Conservation (phyloP, 2,888 invertebrate species). For the Protodeltote pygarga region DNA sequence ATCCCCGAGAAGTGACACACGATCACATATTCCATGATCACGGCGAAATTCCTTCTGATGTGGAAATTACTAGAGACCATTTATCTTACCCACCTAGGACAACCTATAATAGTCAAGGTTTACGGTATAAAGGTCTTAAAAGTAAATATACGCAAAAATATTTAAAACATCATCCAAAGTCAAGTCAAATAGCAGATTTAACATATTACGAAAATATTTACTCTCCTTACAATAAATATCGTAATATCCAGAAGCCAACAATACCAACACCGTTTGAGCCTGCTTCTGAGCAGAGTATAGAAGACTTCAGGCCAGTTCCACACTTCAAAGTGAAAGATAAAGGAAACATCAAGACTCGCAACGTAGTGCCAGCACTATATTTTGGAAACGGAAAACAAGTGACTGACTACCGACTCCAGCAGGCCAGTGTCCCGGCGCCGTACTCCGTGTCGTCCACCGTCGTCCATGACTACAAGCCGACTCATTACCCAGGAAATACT, state of each 20-base stretch:
- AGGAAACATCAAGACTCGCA: slow-evolving; percentile 59
- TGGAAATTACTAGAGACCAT: slow-evolving; percentile 70
- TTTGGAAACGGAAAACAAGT: slow-evolving; percentile 61
- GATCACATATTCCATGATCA: slow-evolving; percentile 84
- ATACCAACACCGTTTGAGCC: slow-evolving; percentile 51
- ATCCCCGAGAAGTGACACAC: slow-evolving; percentile 82
- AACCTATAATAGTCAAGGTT: slow-evolving; percentile 74
- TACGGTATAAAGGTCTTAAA: slow-evolving; percentile 63
- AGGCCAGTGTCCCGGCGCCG: slow-evolving; percentile 65
- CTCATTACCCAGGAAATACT: slow-evolving; percentile 54
- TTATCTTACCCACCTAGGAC: slow-evolving; percentile 70
- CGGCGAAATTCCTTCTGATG: slow-evolving; percentile 75
- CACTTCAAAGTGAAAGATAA: slow-evolving; percentile 69
- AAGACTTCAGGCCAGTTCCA: slow-evolving; percentile 67
- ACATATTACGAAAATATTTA: slow-evolving; percentile 80
- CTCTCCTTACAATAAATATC: slow-evolving; percentile 59
- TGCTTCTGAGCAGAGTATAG: slow-evolving; percentile 54
- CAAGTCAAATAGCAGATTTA: slow-evolving; percentile 61
- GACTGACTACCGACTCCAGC: slow-evolving; percentile 63
- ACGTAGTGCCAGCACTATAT: slow-evolving; percentile 54
- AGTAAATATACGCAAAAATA: slow-evolving; percentile 64
- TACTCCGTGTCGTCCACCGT: slow-evolving; percentile 74
- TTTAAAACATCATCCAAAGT: slow-evolving; percentile 61
- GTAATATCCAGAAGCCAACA: slow-evolving; percentile 59
- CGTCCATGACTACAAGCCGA: slow-evolving; percentile 76